Conservation (phyloP, 2,888 invertebrate genomes). For the Cotesia congregata region DNA sequence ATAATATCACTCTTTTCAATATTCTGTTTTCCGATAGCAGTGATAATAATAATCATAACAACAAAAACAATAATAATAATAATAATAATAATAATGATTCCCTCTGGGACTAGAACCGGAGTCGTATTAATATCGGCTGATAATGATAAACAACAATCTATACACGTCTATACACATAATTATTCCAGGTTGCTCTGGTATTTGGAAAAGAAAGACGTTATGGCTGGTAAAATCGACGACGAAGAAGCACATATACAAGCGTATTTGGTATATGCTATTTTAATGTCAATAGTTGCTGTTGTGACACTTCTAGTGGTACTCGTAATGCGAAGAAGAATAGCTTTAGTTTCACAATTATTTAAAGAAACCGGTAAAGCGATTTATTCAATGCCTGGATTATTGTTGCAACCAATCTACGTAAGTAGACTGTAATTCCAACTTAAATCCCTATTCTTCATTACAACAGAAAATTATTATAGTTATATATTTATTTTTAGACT, state of each 20-base stretch:
- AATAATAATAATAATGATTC: neutral
- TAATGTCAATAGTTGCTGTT: slow-evolving; percentile 74
- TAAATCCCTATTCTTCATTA: neutral
- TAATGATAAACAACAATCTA: neutral
- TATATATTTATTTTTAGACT: slow-evolving; percentile 68
- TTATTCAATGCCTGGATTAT: slow-evolving; percentile 74
- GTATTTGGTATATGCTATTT: slow-evolving; percentile 74
- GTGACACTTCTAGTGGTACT: slow-evolving; percentile 73
- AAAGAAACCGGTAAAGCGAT: slow-evolving; percentile 79
- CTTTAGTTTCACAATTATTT: slow-evolving; percentile 76
- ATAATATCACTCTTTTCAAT: slow-evolving; percentile 48
- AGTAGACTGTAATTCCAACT: slow-evolving; percentile 50
- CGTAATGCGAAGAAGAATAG: slow-evolving; percentile 76
- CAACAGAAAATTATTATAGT: neutral
- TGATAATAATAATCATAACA: no score
- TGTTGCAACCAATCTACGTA: slow-evolving; percentile 77
- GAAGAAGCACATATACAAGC: slow-evolving; percentile 64
- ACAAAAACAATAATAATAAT: no score
- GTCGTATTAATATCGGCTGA: slow-evolving; percentile 14
- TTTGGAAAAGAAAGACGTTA: slow-evolving; percentile 61
- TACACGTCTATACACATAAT: slow-evolving; percentile 17
- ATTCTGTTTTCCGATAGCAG: neutral
- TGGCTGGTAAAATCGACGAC: slow-evolving; percentile 48
- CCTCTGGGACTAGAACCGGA: neutral
- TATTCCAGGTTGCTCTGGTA: slow-evolving; percentile 69